phyloP scores from a whole-genome alignment of 2,797 vertebrate genomes.

The Pseudochromis fuscus region DNA sequence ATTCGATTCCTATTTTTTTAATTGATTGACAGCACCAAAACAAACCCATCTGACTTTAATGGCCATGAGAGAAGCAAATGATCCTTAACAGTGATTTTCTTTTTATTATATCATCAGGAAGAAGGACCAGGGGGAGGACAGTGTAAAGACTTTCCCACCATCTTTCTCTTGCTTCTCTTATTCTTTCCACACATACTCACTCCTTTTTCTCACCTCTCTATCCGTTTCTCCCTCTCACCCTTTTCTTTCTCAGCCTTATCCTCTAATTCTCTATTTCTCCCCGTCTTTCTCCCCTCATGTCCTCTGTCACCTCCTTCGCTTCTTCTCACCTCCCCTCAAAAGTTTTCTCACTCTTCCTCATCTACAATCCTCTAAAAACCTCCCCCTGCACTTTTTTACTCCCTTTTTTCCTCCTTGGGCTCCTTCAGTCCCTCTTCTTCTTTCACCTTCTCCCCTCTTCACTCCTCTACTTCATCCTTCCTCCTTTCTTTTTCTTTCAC shows the following conservation, averaged over 20 bases:
- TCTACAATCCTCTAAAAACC: no score
- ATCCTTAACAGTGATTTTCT: conserved; percentile 53
- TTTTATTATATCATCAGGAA: conserved; percentile 48
- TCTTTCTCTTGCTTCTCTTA: conserved; percentile 1
- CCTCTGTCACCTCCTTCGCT: conserved; percentile 22
- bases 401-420: conserved; percentile 12
- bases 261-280: background rate
- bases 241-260: conserved; percentile 9
- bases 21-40: conserved; percentile 60
- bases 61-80: conserved; percentile 56
- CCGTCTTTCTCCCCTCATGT: conserved; percentile 11
- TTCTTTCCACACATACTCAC: background rate
- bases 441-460: background rate
- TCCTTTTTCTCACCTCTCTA: conserved; percentile 31
- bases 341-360: no score
- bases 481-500: conserved; percentile 38
- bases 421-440: background rate
- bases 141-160: background rate
- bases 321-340: conserved; percentile 16
- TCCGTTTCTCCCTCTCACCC: conserved; percentile 17
- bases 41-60: conserved; percentile 61
- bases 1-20: conserved; percentile 53
- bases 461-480: background rate
- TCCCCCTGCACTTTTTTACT: conserved; percentile 5
- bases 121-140: conserved; percentile 2